Evolutionary conservation across 2,888 invertebrate genomes (phyloP).

Genomic region (Drosophila anceps): DNA sequence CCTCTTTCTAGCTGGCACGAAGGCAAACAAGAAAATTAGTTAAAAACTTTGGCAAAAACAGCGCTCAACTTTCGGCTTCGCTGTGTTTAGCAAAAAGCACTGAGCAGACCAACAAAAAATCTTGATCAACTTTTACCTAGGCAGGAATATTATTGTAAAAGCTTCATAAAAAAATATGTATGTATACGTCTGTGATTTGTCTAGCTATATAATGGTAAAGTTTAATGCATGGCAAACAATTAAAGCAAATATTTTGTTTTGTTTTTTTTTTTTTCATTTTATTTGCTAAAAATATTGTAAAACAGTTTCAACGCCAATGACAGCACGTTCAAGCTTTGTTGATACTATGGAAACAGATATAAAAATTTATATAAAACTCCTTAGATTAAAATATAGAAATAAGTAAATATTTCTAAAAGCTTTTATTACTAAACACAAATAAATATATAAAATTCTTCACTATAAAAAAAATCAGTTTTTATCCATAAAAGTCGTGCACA

Average conservation of each 20-base stretch:
- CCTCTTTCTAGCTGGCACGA: constrained; percentile 17
- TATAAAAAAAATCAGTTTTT: too few relatives aligned
- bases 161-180: not conserved
- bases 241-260: not conserved
- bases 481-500: too few relatives aligned
- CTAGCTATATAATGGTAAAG: not conserved
- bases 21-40: constrained; percentile 75
- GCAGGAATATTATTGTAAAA: not conserved
- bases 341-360: not conserved
- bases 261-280: not conserved
- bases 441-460: too few relatives aligned
- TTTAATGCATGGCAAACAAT: not conserved
- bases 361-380: too few relatives aligned
- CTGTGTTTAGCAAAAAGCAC: constrained; percentile 11
- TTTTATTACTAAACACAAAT: too few relatives aligned
- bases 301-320: not conserved
- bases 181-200: not conserved
- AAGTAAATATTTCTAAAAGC: not conserved
- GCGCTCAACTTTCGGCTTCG: constrained; percentile 40
- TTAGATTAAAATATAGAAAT: not conserved
- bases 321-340: not conserved
- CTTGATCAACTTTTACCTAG: constrained; percentile 10
- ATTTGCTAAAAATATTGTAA: not conserved
- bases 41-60: constrained; percentile 69
- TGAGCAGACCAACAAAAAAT: constrained; percentile 7